Evolutionary conservation across 2,113 vertebrate species (phyloP).

Genomic region (Camelus dromedarius): DNA sequence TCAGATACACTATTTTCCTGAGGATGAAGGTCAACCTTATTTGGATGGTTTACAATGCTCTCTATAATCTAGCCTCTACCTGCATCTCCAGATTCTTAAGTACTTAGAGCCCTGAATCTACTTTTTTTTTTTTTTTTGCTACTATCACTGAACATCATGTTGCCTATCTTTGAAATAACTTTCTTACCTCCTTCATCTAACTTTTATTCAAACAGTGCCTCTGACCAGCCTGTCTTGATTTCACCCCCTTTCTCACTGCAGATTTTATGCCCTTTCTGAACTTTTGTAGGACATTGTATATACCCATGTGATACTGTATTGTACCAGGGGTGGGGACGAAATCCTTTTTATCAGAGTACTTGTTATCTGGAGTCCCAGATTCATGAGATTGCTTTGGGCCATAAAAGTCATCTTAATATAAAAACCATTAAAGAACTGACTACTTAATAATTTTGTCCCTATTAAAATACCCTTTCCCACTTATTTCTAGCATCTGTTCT

Average conservation of each 20-base stretch:
- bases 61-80: neutral
- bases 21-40: neutral
- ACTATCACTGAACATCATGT: neutral
- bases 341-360: neutral
- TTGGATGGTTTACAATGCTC: neutral
- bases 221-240: slow-evolving; percentile 13
- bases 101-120: neutral
- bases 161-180: neutral
- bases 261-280: slow-evolving; percentile 37
- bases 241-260: neutral
- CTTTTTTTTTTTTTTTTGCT: neutral
- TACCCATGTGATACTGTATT: neutral
- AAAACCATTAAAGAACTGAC: neutral
- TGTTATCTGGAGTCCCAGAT: neutral
- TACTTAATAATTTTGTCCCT: neutral
- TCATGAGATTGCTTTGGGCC: neutral
- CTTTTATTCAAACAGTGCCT: neutral
- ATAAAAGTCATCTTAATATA: neutral
- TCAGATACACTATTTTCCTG: neutral
- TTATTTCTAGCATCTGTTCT: neutral
- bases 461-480: neutral
- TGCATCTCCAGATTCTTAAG: neutral
- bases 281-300: neutral
- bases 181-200: neutral
- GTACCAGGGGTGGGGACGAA: neutral